phyloP scores from a whole-genome alignment of 1,140 invertebrate genomes.

The Sycophila sp. region DNA sequence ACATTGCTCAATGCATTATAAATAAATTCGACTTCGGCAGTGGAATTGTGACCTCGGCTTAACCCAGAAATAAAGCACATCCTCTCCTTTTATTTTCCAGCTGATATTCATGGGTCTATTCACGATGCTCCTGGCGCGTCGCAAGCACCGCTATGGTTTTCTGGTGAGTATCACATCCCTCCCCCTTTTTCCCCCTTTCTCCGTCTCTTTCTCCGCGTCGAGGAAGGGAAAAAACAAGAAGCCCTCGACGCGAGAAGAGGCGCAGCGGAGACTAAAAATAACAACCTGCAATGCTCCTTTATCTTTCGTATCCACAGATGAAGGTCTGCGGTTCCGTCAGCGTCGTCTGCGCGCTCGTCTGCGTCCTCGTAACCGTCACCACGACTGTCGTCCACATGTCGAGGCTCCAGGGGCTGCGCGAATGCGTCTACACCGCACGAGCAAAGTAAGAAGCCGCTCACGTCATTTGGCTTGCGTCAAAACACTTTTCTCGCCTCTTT shows the following conservation, averaged over 20 bases:
- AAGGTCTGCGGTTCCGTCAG: conserved; percentile 87
- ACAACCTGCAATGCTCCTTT: neutral
- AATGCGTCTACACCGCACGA: conserved; percentile 82
- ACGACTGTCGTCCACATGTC: conserved; percentile 95
- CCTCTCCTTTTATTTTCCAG: conserved; percentile 57
- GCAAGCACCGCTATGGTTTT: conserved; percentile 86
- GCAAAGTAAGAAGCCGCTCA: conserved; percentile 53
- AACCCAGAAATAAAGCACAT: too few species aligned
- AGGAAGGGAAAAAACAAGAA: too few species aligned
- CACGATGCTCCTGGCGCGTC: conserved; percentile 83
- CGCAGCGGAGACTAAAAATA: too few species aligned
- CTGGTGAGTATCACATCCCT: conserved; percentile 76
- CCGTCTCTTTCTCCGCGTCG: neutral
- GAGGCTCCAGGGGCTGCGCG: conserved; percentile 83
- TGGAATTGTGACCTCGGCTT: too few species aligned
- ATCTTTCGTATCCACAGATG: conserved; percentile 69
- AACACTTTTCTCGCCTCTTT: too few species aligned
- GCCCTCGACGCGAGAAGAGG: too few species aligned
- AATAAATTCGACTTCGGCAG: too few species aligned
- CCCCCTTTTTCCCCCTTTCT: neutral
- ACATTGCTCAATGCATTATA: too few species aligned
- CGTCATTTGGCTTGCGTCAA: too few species aligned
- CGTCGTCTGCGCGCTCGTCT: conserved; percentile 83
- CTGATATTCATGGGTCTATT: conserved; percentile 85
- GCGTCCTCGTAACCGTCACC: conserved; percentile 88